phyloP scores from a whole-genome alignment of 2,113 vertebrate genomes.

The Lamprologus sp. region DNA sequence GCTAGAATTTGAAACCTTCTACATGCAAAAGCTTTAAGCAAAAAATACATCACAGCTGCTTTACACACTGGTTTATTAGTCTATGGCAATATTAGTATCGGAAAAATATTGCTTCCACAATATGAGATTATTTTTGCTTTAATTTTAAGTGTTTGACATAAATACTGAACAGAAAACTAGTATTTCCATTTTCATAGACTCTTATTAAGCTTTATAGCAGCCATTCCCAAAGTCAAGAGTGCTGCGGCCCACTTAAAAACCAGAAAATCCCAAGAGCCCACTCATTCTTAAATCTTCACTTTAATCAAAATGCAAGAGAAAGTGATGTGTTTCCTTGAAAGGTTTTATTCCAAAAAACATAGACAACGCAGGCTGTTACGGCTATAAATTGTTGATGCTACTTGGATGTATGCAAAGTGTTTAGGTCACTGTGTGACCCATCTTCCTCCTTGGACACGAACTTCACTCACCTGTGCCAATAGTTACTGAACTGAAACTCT shows the following conservation, averaged over 20 bases:
- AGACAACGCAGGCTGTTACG: fast-evolving
- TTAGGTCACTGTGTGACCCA: not conserved
- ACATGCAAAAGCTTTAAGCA: not conserved
- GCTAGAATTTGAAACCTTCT: not conserved
- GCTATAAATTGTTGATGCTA: not conserved
- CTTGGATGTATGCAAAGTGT: not conserved
- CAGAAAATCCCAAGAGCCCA: not conserved
- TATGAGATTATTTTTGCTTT: not conserved
- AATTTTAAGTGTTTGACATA: not conserved
- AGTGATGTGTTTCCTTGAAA: not conserved
- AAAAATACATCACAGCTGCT: not conserved
- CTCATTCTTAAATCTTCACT: not conserved
- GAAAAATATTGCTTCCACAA: not conserved
- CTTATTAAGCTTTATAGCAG: not conserved
- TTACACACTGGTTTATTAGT: not conserved
- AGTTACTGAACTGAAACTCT: not conserved
- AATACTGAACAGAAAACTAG: not conserved
- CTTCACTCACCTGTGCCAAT: not conserved
- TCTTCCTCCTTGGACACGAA: not conserved
- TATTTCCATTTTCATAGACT: not conserved
- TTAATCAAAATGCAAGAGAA: not conserved
- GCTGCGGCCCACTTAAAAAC: not conserved
- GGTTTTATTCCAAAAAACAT: not conserved
- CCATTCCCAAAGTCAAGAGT: not conserved
- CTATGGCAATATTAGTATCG: not conserved